These are phyloP conservation scores for Odontomyia ornata DNA, from an alignment of 2,888 invertebrate genomes.

Conservation along the genomic window DNA sequence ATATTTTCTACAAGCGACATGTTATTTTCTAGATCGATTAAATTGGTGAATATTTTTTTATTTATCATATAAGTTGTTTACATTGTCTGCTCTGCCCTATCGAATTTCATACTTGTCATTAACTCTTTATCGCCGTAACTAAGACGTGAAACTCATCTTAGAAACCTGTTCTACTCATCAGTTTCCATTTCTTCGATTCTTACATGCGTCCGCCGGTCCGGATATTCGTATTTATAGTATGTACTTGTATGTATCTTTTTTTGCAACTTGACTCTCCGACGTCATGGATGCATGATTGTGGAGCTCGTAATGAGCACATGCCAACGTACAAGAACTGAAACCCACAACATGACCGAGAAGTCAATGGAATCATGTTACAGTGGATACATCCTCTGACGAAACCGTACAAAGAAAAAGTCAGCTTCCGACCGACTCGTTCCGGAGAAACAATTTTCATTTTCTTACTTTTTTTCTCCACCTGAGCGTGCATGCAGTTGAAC, in stretches of 20 bases:
- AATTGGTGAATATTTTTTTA: too few relatives aligned
- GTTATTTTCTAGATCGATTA: too few relatives aligned
- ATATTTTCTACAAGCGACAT: too few relatives aligned
- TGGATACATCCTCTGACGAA: background rate
- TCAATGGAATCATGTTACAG: background rate
- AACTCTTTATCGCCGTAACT: too few relatives aligned
- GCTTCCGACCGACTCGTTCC: background rate
- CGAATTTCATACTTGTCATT: too few relatives aligned
- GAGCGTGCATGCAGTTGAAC: too few relatives aligned
- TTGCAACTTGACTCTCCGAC: background rate
- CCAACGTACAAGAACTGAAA: background rate
- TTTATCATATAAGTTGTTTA: too few relatives aligned
- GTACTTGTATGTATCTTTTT: too few relatives aligned
- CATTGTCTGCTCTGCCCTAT: too few relatives aligned
- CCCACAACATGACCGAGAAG: background rate
- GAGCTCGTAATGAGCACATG: background rate
- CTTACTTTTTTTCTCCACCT: too few relatives aligned
- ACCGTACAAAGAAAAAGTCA: background rate
- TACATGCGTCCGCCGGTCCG: background rate
- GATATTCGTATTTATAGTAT: background rate
- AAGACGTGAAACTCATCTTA: too few relatives aligned
- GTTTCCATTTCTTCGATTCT: conserved; percentile 2
- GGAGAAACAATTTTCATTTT: background rate
- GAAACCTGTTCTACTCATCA: conserved; percentile 1
- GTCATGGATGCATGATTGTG: conserved; percentile 2